phyloP scores from a whole-genome alignment of 2,113 vertebrate genomes.

The Uria lomvia region DNA sequence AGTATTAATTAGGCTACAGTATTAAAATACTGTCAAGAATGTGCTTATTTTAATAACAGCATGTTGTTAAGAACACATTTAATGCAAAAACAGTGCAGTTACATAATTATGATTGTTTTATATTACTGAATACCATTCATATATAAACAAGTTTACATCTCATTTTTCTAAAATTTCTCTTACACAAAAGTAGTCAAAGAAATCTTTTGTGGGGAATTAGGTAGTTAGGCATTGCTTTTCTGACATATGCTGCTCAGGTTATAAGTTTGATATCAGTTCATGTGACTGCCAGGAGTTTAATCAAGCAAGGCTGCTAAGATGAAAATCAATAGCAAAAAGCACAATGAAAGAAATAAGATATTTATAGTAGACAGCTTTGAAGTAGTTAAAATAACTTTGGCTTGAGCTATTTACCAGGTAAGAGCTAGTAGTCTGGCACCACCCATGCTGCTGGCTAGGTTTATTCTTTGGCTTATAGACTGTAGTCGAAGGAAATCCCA shows the following conservation, averaged over 20 bases:
- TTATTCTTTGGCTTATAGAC: background rate
- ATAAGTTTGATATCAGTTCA: background rate
- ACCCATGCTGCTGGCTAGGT: background rate
- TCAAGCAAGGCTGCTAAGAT: background rate
- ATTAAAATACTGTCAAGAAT: background rate
- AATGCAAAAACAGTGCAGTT: background rate
- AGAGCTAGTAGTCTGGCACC: background rate
- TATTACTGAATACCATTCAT: background rate
- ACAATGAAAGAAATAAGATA: background rate
- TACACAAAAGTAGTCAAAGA: background rate
- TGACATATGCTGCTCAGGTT: background rate
- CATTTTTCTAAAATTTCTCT: background rate
- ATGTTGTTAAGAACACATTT: background rate
- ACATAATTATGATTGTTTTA: background rate
- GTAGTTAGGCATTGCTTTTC: background rate
- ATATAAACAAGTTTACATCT: background rate
- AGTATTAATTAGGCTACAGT: slow-evolving; percentile 5
- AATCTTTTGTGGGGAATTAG: background rate
- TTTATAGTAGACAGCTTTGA: background rate
- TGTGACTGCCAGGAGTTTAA: background rate
- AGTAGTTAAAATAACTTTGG: background rate
- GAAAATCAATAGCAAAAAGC: background rate
- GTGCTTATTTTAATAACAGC: background rate
- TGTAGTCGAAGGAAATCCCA: background rate
- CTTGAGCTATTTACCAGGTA: background rate